phyloP scores from a whole-genome alignment of 2,797 vertebrate species.

The Peromyscus aztecus region DNA sequence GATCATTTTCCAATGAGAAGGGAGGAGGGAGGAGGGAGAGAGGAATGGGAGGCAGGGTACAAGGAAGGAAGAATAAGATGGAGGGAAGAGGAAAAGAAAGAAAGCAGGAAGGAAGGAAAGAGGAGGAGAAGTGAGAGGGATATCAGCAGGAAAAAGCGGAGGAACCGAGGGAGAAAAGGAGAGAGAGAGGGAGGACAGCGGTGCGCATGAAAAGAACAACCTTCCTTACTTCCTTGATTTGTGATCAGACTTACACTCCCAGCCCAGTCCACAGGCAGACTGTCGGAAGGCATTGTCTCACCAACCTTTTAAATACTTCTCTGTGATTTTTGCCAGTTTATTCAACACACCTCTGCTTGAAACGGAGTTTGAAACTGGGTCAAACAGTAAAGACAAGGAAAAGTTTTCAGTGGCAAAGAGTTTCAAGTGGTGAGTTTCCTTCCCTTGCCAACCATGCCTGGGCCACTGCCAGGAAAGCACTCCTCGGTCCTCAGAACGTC shows the following conservation, averaged over 20 bases:
- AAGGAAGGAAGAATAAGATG: too few relatives aligned
- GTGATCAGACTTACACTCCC: neutral
- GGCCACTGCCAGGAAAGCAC: conserved; percentile 32
- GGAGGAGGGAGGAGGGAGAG: neutral
- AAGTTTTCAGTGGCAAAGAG: conserved; percentile 20
- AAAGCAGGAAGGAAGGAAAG: neutral
- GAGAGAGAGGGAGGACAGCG: too few relatives aligned
- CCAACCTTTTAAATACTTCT: neutral
- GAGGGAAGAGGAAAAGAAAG: neutral
- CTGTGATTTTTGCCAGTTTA: neutral
- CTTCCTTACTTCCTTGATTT: neutral
- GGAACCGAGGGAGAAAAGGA: neutral
- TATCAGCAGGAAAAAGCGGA: neutral
- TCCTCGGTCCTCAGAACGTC: neutral
- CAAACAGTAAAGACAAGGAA: conserved; percentile 39
- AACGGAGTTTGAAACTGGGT: conserved; percentile 17
- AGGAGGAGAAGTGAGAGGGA: neutral
- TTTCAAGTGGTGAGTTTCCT: neutral
- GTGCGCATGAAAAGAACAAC: neutral
- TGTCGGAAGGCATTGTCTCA: neutral
- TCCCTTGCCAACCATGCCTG: neutral
- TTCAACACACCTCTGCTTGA: neutral
- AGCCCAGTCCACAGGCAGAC: neutral
- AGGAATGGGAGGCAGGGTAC: neutral
- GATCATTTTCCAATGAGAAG: conserved; percentile 29